phyloP scores from a whole-genome alignment of 1,140 invertebrate species.

The Pogonomyrmex barbatus region DNA sequence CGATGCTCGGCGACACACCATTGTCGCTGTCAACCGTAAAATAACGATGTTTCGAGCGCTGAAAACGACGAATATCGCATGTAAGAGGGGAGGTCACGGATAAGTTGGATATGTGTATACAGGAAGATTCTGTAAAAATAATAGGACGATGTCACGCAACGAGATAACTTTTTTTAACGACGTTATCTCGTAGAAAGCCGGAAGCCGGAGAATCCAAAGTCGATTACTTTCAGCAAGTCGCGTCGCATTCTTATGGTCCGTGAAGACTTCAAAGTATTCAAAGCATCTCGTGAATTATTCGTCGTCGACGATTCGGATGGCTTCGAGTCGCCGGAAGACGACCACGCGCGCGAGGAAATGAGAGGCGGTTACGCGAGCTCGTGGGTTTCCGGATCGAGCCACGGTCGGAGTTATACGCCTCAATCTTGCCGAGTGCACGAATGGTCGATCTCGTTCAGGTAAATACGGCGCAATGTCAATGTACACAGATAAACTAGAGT shows the following conservation, averaged over 20 bases:
- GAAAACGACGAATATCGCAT: slow-evolving; percentile 71
- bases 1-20: slow-evolving; percentile 45
- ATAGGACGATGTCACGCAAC: not conserved
- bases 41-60: slow-evolving; percentile 79
- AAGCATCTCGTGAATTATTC: slow-evolving; percentile 32
- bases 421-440: not conserved
- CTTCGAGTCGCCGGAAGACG: slow-evolving; percentile 40
- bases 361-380: not conserved
- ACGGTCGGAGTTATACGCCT: not conserved
- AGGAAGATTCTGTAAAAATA: slow-evolving; percentile 8
- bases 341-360: slow-evolving; percentile 1
- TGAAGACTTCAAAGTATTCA: not conserved
- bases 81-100: slow-evolving; percentile 43
- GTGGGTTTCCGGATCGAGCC: slow-evolving; percentile 24
- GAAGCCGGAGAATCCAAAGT: not conserved
- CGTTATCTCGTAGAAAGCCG: not conserved
- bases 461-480: slow-evolving; percentile 36
- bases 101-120: not conserved
- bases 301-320: slow-evolving; percentile 1
- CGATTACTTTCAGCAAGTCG: slow-evolving; percentile 1
- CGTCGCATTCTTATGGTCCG: slow-evolving; percentile 18
- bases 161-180: not conserved
- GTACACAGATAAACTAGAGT: slow-evolving; percentile 13
- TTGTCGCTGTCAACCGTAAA: slow-evolving; percentile 67
- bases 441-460: slow-evolving; percentile 26